Conservation (phyloP, 2,888 invertebrate genomes). For the Ophion slaviceki region DNA sequence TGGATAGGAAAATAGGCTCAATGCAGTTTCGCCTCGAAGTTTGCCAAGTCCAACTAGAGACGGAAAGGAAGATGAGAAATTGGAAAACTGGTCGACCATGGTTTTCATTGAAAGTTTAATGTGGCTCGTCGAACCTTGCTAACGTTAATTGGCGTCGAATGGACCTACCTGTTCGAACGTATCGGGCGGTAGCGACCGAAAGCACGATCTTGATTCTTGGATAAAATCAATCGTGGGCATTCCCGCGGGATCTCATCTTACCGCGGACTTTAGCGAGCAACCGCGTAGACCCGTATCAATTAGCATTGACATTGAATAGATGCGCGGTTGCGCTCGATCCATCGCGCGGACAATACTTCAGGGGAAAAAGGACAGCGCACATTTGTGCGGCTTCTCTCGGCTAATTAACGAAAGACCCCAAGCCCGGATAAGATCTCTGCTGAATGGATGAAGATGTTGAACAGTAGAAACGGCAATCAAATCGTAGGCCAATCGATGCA, state of each 20-base stretch:
- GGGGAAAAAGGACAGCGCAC: background rate
- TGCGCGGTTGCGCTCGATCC: slow-evolving; percentile 51
- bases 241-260: background rate
- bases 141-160: background rate
- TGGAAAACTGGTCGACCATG: background rate
- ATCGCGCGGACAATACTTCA: slow-evolving; percentile 18
- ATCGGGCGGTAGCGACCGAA: background rate
- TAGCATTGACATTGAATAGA: slow-evolving; percentile 66
- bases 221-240: slow-evolving; percentile 5
- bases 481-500: background rate
- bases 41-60: background rate
- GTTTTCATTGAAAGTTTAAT: background rate
- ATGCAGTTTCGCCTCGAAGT: background rate
- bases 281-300: slow-evolving; percentile 56
- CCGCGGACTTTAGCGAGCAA: slow-evolving; percentile 13
- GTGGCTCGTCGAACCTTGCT: background rate
- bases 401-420: slow-evolving; percentile 62
- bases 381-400: slow-evolving; percentile 18
- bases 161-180: background rate
- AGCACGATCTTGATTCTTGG: background rate
- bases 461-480: slow-evolving; percentile 6
- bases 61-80: background rate
- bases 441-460: slow-evolving; percentile 14
- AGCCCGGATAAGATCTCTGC: slow-evolving; percentile 51
- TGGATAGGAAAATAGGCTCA: background rate